Base-by-base conservation (phyloP, 2,888 invertebrate species). In the Dryadula phaetusa region DNA sequence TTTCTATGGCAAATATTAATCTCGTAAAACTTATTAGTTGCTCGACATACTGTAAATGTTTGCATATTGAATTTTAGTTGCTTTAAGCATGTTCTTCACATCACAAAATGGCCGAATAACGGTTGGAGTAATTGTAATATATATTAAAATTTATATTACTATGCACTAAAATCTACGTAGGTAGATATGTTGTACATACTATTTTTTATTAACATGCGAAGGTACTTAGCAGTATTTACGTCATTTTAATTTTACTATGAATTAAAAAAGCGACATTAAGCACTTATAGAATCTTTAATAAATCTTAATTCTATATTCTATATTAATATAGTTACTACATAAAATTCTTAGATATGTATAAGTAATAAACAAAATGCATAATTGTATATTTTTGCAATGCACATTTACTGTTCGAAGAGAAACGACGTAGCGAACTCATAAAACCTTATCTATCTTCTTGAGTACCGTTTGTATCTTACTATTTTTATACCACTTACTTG, bases 371-470 rank as follows among this genome's bases (percentile, higher is more conserved):
- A 25, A 56, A 40, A 56, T 5, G 3, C 5, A 25, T 40, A 40
- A 56, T 56, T 56, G 40, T 56, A 25, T 56, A 56, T 82, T 85
- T 83, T 85, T 85, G 85, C 84, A 80, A 82, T 85, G 83, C 83
- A 85, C 86, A 86, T 86, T 89, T 80, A 78, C 84, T 85, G 83
- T 85, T 85, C 85, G 83, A 84, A 82, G 82, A 86, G 85, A 86
- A 88, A 90, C 89, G 89, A 88, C 84, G 88, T 84, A 87, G 90
- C 84, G 86, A 86, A 85, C 90, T 90, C 92, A 90, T 92, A 92
- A 92, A 92, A 92, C 86, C 91, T 92, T 92, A 92, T 92, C 92
- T 90, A 84, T 86, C 87, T 90, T 87, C 88, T 86, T 82, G 72
- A 67, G 87, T 80, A 72, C 80, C 82, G 78, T 87, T 90, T 69